Percentiles rank a stretch among this genome's conserved stretches.
Conservation (phyloP, 2,888 invertebrate genomes). For the Monoplex corrugatus region DNA sequence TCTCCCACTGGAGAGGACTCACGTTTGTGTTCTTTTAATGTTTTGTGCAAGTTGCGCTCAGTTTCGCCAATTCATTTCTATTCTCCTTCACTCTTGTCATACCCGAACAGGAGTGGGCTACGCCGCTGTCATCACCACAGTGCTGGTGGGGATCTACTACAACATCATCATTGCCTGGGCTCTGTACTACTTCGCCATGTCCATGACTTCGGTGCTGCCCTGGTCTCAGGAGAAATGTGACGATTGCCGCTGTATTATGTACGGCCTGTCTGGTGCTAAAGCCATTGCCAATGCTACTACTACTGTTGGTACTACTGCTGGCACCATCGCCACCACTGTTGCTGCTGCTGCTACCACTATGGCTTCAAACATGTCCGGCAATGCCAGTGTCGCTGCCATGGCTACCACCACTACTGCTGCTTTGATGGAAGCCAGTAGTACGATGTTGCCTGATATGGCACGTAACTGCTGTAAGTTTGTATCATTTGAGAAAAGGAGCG, state of each 20-base stretch:
- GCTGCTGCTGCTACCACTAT: not conserved
- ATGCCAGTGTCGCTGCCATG: not conserved
- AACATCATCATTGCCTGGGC: conserved; percentile 61
- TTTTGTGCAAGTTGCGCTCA: too few species aligned
- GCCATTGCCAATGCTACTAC: not conserved
- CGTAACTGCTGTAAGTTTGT: not conserved
- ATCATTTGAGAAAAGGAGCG: too few species aligned
- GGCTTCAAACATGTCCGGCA: too few species aligned
- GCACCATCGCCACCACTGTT: not conserved
- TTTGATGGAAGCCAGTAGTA: not conserved
- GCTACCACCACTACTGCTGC: not conserved
- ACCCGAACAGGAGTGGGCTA: conserved; percentile 61
- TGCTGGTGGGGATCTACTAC: conserved; percentile 62
- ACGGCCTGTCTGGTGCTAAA: not conserved
- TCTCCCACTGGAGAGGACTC: too few species aligned
- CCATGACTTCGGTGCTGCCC: conserved; percentile 59
- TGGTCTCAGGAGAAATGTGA: conserved; percentile 64
- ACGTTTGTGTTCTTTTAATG: too few species aligned
- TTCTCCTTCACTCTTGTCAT: too few species aligned
- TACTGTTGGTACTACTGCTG: not conserved
- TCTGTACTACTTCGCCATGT: conserved; percentile 62
- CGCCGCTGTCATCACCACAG: conserved; percentile 54
- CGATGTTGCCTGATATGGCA: too few species aligned
- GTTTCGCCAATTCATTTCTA: too few species aligned
- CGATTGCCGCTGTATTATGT: conserved; percentile 53